phyloP scores from a whole-genome alignment of 1,140 invertebrate genomes.

The Pinna nobilis region DNA sequence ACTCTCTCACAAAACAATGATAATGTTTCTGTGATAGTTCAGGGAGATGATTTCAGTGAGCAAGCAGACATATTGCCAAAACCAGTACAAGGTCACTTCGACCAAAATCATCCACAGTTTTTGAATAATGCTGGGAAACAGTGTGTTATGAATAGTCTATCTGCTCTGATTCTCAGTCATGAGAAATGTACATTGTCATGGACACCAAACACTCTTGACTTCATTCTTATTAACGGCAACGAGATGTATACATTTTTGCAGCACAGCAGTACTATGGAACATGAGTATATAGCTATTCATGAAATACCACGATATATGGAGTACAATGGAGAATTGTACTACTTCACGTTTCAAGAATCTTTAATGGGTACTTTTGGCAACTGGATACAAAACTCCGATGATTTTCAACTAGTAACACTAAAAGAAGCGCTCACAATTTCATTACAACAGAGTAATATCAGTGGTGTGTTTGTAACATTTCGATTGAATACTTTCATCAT shows the following conservation, averaged over 20 bases:
- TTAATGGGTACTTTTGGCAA: not conserved
- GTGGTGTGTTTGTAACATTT: conserved; percentile 18
- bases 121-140: conserved; percentile 7
- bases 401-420: not conserved
- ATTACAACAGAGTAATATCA: not conserved
- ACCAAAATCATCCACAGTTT: conserved; percentile 12
- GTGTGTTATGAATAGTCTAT: conserved; percentile 13
- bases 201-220: not conserved
- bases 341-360: conserved; percentile 1
- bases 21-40: not conserved
- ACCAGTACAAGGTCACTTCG: not conserved
- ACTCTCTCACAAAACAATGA: not conserved
- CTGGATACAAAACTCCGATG: not conserved
- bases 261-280: not conserved
- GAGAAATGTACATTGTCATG: not conserved
- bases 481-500: conserved; percentile 2
- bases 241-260: conserved; percentile 6
- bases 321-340: too few relatives aligned
- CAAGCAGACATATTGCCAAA: not conserved
- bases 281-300: conserved; percentile 3
- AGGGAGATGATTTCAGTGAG: not conserved
- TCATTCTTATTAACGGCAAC: not conserved
- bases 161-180: not conserved
- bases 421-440: too few relatives aligned
- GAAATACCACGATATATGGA: conserved; percentile 15